Evolutionary conservation across 1,140 invertebrate species (phyloP).

Genomic region (Oryctes rhinoceros): DNA sequence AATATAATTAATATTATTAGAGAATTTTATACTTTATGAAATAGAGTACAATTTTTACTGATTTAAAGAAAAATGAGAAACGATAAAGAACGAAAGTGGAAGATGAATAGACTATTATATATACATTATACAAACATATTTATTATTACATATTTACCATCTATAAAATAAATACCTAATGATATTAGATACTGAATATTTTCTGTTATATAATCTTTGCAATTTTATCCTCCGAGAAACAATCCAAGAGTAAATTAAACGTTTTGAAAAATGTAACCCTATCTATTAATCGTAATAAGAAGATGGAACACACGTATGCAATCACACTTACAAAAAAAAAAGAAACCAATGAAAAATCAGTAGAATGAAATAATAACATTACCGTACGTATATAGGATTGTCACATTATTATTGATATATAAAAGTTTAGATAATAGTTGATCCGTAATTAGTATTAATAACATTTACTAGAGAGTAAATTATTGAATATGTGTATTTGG

Average conservation of each 20-base stretch:
- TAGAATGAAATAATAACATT: slow-evolving; percentile 44
- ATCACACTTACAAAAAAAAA: slow-evolving; percentile 48
- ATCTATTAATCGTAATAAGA: slow-evolving; percentile 10
- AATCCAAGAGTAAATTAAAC: too few relatives aligned
- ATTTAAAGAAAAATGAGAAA: not conserved
- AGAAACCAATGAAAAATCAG: slow-evolving; percentile 46
- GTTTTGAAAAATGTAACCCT: not conserved
- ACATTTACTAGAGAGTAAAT: slow-evolving; percentile 47
- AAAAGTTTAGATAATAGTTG: slow-evolving; percentile 56
- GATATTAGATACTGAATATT: slow-evolving; percentile 27
- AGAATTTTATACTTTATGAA: slow-evolving; percentile 39
- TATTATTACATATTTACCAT: slow-evolving; percentile 10
- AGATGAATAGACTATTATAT: slow-evolving; percentile 3
- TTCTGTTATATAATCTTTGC: slow-evolving; percentile 19
- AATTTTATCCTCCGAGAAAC: slow-evolving; percentile 12
- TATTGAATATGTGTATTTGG: slow-evolving; percentile 55
- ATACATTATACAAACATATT: slow-evolving; percentile 24
- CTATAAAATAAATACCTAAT: slow-evolving; percentile 10
- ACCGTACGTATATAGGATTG: slow-evolving; percentile 48
- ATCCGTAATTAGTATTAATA: slow-evolving; percentile 47
- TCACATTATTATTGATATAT: slow-evolving; percentile 57
- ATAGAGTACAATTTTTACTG: slow-evolving; percentile 38
- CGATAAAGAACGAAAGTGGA: slow-evolving; percentile 9
- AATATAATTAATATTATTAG: slow-evolving; percentile 35
- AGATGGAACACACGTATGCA: slow-evolving; percentile 44